Conservation (phyloP, 2,113 vertebrate genomes). For the Andinoacara biseriatus region DNA sequence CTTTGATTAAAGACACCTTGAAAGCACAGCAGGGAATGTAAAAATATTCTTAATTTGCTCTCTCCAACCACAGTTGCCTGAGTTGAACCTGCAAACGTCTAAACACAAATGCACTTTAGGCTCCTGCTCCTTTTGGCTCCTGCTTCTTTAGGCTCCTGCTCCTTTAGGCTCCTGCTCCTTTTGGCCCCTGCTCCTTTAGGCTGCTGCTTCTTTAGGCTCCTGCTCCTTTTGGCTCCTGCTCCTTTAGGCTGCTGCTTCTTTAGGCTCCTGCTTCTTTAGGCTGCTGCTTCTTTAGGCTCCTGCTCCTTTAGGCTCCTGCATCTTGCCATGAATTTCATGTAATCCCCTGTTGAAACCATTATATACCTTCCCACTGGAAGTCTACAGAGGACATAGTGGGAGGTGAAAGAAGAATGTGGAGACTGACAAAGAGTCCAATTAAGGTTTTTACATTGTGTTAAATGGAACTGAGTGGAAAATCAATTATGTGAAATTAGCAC, state of each 20-base stretch:
- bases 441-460: conserved; percentile 35
- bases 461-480: conserved; percentile 45
- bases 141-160: no score
- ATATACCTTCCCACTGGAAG: not conserved
- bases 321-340: not conserved
- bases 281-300: no score
- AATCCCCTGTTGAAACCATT: not conserved
- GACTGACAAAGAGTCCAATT: conserved; percentile 35
- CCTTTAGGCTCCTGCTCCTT: no score
- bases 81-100: not conserved
- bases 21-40: not conserved
- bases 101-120: not conserved
- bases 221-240: no score
- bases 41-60: conserved; percentile 14
- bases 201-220: no score
- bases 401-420: conserved; percentile 26
- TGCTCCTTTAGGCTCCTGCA: not conserved
- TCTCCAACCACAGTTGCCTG: not conserved
- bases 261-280: not conserved
- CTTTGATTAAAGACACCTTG: conserved; percentile 61
- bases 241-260: no score
- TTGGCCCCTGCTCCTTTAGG: no score
- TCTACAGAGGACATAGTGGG: not conserved
- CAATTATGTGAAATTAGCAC: conserved; percentile 51
- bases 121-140: no score